phyloP scores from a whole-genome alignment of 2,888 invertebrate genomes.

The Mythimna vitellina region DNA sequence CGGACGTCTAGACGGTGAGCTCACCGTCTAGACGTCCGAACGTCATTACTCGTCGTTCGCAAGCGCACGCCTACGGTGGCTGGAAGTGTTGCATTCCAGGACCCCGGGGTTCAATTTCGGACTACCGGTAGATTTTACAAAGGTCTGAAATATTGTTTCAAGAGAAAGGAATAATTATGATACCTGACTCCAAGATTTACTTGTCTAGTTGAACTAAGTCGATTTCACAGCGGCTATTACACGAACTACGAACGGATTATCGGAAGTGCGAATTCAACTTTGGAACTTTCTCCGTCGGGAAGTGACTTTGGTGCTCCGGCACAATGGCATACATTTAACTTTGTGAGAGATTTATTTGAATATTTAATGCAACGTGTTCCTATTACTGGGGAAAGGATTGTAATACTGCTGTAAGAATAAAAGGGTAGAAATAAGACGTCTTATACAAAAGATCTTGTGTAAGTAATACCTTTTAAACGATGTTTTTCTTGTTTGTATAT shows the following conservation, averaged over 20 bases:
- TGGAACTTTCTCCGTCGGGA: slow-evolving; percentile 37
- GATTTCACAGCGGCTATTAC: slow-evolving; percentile 42
- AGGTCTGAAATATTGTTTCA: slow-evolving; percentile 9
- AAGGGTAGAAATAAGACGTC: slow-evolving; percentile 29
- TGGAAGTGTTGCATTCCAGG: too few relatives aligned
- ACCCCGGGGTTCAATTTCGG: too few relatives aligned
- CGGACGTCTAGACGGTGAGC: too few relatives aligned
- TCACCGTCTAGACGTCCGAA: too few relatives aligned
- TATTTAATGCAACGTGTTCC: slow-evolving; percentile 44
- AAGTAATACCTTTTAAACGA: not conserved
- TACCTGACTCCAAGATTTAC: slow-evolving; percentile 30
- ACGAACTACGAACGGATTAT: slow-evolving; percentile 51
- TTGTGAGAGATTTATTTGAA: slow-evolving; percentile 49
- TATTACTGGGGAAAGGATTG: slow-evolving; percentile 7
- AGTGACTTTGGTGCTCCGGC: slow-evolving; percentile 32
- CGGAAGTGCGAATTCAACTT: slow-evolving; percentile 53
- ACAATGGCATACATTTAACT: slow-evolving; percentile 58
- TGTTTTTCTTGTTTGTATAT: not conserved
- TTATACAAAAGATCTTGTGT: slow-evolving; percentile 1
- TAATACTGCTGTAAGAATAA: slow-evolving; percentile 36
- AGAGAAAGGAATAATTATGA: slow-evolving; percentile 17
- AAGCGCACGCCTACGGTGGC: too few relatives aligned
- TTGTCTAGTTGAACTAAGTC: slow-evolving; percentile 34
- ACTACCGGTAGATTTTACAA: not conserved
- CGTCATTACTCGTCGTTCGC: too few relatives aligned